These are phyloP conservation scores for Oithona nana DNA, from an alignment of 2,888 invertebrate species.

Conservation along the genomic window DNA sequence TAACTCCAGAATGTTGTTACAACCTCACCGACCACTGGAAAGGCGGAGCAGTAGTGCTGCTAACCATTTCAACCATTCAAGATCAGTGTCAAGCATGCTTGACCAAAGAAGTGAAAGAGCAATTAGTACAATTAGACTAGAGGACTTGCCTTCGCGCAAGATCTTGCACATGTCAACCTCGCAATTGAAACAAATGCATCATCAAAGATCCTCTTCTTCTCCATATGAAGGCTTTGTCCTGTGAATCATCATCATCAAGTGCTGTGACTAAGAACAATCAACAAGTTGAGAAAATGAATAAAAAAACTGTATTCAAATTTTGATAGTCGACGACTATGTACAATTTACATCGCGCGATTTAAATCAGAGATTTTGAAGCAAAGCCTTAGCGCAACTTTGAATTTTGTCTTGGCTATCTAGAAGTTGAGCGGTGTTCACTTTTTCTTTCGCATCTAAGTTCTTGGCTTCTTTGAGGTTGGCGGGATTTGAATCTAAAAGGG, in stretches of 20 bases:
- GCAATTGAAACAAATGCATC: neutral
- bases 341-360: too few species aligned
- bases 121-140: neutral
- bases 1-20: too few species aligned
- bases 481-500: neutral
- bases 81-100: neutral
- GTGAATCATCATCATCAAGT: too few species aligned
- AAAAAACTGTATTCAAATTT: too few species aligned
- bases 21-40: neutral
- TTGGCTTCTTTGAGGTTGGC: neutral
- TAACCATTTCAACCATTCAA: neutral
- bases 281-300: too few species aligned
- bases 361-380: neutral
- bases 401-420: neutral
- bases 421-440: neutral
- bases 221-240: conserved; percentile 1
- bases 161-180: neutral
- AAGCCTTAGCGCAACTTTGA: neutral
- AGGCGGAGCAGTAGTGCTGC: neutral
- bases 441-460: neutral
- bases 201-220: neutral
- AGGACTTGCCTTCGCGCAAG: neutral
- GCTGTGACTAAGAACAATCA: too few species aligned
- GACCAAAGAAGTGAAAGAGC: too few species aligned
- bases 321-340: too few species aligned